Base-by-base conservation (phyloP, 2,113 vertebrate genomes). In the Panurus biarmicus region DNA sequence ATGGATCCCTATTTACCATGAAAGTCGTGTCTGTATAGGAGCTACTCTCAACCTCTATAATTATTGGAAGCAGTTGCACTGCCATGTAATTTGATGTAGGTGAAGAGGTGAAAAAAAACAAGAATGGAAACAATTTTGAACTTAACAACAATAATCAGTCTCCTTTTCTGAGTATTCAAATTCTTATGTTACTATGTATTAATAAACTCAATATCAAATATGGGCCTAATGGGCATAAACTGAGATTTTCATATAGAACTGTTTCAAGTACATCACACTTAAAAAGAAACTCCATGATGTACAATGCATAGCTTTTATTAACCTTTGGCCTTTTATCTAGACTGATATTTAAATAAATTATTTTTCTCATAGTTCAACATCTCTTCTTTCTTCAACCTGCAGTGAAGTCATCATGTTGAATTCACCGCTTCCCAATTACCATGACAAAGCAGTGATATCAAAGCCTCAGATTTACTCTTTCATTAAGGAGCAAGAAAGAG, bases 361-460 rank as follows among this genome's bases (percentile, higher is more conserved):
- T 95, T 94, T 91, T 76, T 38, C 40, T 81, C 38, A 11, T 47
- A 60, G 71, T 87, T 87, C 58, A 93, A 56, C 48, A 60, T 85
- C 58, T 86, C 51, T 21, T 77, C 62, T 60, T 89, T 76, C 84
- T 94, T 76, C 50, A 93, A 76, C 58, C 66, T 93, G 67, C 15
- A 42, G 62, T 79, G 50, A 89, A 92, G 77, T 72, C 70, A 79
- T 89, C 70, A 25, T 31, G 24, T 94, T 85, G 70, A 89, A 95
- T 93, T 95, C 74, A 83, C 58, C 85, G 58, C 58, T 94, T 95
- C 38, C 48, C 81, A 58, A 95, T 96, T 96, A 94, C 78, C 91
- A 95, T 95, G 85, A 95, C 93, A 95, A 96, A 89, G 71, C 71
- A 91, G 58, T 66, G 64, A 87, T 95, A 94, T 87, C 94, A 93